Base-by-base conservation (phyloP, 1,140 invertebrate species). In the Papilio polyxenes region DNA sequence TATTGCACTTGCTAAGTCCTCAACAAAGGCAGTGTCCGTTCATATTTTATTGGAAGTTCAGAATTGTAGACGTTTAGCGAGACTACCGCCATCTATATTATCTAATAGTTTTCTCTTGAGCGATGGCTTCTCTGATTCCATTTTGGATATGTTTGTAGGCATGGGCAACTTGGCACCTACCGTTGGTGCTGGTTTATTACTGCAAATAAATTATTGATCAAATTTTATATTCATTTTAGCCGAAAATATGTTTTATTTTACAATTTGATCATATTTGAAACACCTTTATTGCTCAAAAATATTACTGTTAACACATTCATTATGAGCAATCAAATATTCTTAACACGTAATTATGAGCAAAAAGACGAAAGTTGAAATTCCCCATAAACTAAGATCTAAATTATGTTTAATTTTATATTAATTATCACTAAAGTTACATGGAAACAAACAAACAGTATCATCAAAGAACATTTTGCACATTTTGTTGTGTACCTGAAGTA, bases 131-230 rank as follows among this genome's bases (percentile, higher is more conserved):
- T 97, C 96, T 62, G 95, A 90, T 75, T 96, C 95, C 80, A 95
- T 91, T 85, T 94, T 95, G 83, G 95, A 95, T 84, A 94, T 92
- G 75, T 96, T 95, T 75, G 94, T 95, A 6, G 98, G 98, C 87
- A 98, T 95, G 1, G 98, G 98, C 82, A 99, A 92, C 90, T 97
- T 97, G 17, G 95, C 90, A 17, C 97, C 97, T 20, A 97, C 95
- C 0, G 98, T 98, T 6, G 98, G 98, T 48, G 97, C 95, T n/a
- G 98, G 98, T 93, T 98, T 98, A 90, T 98, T 99, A 81, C 96
- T 97, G 90, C 91, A 95, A 96, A 89, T 84, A 75, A 84, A 31
- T 31, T 82, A 72, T 13, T 44, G 0, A 44, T 44, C 4, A 20
- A 3, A 23, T 79, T 76, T 40, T n/a, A 10, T 40, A 49, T 23